Base-by-base conservation (phyloP, 2,113 vertebrate species). In the Thomomys bottae region DNA sequence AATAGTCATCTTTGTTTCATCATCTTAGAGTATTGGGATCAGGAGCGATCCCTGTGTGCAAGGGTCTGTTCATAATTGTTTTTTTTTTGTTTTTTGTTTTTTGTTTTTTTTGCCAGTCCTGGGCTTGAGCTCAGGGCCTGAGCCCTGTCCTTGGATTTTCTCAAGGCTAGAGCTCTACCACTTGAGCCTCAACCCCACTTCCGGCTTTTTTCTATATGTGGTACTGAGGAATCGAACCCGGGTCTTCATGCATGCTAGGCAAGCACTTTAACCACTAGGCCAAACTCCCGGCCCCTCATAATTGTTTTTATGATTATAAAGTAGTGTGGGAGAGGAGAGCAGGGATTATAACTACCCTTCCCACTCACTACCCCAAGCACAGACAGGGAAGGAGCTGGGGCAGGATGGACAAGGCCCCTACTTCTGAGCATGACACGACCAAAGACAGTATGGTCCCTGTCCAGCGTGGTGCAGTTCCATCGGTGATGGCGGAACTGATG, bases 391-490 rank as follows among this genome's bases (percentile, higher is more conserved):
- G 80, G 30, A 73, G n/a, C 40, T 14, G 32, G 59, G 59, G 67
- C 54, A 59, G 77, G 20, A 42, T 7, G 66, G 81, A 79, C 79
- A 84, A 85, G 76, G 97, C 63, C 87, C 99, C 98, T 98, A 99
- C 99, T 99, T 98, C 99, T 96, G 86, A 99, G 98, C 98, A 99
- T 98, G 97, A 99, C 99, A 5, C 99, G 98, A 92, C 99, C 99
- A 14, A 99, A 99, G 94, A 99, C 99, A 0, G 99, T 99, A 97
- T 99, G 99, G 97, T 99, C 99, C 0, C 99, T 98, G 96, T 99
- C 99, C 97, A 99, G 96, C 1, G 99, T 99, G 98, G 98, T 99
- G 98, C 99, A 99, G 97, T 99, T 99, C 99, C 99, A 99, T 95
- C 99, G 99, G 95, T 99, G 99, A 97, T 99, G 98, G 94, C 99